A percentile compares a stretch with the other conserved stretches of the same genome.
These are phyloP conservation scores for Caenorhabditis remanei DNA, from an alignment of 1,140 invertebrate genomes.

Conservation along the genomic window DNA sequence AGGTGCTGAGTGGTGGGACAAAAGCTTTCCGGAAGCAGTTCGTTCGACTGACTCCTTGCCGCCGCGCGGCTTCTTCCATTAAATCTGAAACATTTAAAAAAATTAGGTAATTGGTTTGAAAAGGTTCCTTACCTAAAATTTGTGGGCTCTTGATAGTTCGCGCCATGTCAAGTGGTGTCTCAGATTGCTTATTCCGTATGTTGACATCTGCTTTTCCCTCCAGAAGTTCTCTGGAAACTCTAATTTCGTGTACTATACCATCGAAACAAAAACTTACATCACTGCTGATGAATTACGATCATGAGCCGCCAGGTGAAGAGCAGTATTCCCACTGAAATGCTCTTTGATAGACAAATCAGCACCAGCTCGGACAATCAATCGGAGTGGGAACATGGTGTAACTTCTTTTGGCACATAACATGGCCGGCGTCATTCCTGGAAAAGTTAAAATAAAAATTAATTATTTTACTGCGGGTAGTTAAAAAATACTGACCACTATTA, in stretches of 20 bases:
- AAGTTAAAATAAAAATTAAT: background rate
- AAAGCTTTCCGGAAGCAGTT: background rate
- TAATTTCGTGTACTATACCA: background rate
- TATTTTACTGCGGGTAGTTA: no score
- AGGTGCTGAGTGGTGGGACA: constrained; percentile 34
- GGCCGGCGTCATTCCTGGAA: constrained; percentile 60
- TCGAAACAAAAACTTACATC: constrained; percentile 34
- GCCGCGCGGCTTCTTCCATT: constrained; percentile 52
- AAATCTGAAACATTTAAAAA: background rate
- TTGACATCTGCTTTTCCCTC: constrained; percentile 54
- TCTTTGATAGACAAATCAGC: constrained; percentile 56
- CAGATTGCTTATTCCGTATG: constrained; percentile 54
- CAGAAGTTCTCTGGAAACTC: constrained; percentile 55
- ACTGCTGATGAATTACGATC: constrained; percentile 51
- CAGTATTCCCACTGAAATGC: constrained; percentile 62
- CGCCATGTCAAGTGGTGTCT: constrained; percentile 61
- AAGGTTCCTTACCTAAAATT: constrained; percentile 13
- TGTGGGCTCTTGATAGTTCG: constrained; percentile 19
- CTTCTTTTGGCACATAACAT: constrained; percentile 58
- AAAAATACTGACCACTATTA: constrained; percentile 54
- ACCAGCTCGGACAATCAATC: constrained; percentile 54
- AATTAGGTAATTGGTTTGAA: background rate
- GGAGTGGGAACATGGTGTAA: constrained; percentile 62
- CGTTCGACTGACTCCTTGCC: constrained; percentile 25
- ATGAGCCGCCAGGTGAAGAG: constrained; percentile 58